Conservation (phyloP, 2,113 vertebrate species). For the Lepus europaeus region DNA sequence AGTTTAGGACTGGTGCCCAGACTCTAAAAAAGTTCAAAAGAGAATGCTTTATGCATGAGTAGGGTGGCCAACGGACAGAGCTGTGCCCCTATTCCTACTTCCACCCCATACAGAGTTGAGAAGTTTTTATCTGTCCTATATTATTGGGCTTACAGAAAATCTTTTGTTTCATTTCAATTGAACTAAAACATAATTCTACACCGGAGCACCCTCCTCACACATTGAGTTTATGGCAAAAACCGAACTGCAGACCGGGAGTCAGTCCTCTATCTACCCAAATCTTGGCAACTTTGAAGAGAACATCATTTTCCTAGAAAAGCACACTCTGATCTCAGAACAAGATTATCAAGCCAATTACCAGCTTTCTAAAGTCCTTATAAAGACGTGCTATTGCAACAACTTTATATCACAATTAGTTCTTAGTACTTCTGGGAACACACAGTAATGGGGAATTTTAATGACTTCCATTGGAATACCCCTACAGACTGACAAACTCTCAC, state of each 20-base stretch:
- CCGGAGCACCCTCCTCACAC: background rate
- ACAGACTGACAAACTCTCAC: constrained; percentile 61
- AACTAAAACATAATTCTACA: background rate
- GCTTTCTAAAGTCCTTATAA: constrained; percentile 55
- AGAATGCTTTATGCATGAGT: constrained; percentile 28
- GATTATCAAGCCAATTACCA: constrained; percentile 40
- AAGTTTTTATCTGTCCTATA: constrained; percentile 41
- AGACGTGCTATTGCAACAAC: constrained; percentile 48
- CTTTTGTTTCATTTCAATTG: constrained; percentile 57
- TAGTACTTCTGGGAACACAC: constrained; percentile 60
- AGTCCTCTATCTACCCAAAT: constrained; percentile 54
- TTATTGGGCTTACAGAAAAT: background rate
- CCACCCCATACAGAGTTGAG: background rate
- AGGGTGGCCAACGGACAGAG: background rate
- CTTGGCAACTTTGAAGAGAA: constrained; percentile 58
- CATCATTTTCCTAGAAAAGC: constrained; percentile 65
- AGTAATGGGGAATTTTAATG: constrained; percentile 64
- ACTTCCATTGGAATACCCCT: constrained; percentile 71
- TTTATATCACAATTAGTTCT: constrained; percentile 44
- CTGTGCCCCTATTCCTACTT: background rate
- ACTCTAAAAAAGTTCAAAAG: background rate
- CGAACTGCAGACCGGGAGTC: constrained; percentile 30
- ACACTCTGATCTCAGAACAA: constrained; percentile 54
- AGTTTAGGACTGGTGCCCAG: background rate
- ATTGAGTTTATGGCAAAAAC: constrained; percentile 38